These are phyloP conservation scores for Syrphus vitripennis DNA, from an alignment of 2,888 invertebrate genomes.

Conservation along the genomic window DNA sequence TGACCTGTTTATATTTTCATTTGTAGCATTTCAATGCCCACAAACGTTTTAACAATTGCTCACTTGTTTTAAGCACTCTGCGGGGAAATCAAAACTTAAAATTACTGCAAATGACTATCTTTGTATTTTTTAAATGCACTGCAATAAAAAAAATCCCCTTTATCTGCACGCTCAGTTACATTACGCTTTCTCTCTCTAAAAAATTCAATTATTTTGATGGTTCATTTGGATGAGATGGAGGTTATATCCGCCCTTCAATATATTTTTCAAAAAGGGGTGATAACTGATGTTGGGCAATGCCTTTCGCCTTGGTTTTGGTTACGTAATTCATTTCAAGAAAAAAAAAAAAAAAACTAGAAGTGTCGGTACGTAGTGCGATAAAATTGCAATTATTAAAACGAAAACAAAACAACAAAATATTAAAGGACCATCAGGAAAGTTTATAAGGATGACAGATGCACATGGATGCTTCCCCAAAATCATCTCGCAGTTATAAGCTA, in stretches of 20 bases:
- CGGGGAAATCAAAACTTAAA: slow-evolving; percentile 71
- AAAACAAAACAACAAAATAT: background rate
- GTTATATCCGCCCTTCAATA: background rate
- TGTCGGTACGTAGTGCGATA: background rate
- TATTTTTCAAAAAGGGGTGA: background rate
- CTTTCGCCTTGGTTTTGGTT: background rate
- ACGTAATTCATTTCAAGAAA: background rate
- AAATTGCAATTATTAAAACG: slow-evolving; percentile 5
- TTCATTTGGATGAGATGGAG: slow-evolving; percentile 41
- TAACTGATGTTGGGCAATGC: background rate
- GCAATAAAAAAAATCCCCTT: slow-evolving; percentile 37
- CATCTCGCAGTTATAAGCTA: slow-evolving; percentile 16
- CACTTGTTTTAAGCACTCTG: slow-evolving; percentile 65
- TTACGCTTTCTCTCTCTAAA: background rate
- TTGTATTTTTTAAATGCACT: slow-evolving; percentile 59
- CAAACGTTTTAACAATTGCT: slow-evolving; percentile 63
- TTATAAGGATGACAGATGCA: slow-evolving; percentile 31
- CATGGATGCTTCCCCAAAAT: background rate
- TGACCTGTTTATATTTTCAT: background rate
- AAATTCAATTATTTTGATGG: slow-evolving; percentile 69
- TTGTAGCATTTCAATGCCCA: slow-evolving; percentile 21
- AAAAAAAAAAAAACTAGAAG: slow-evolving; percentile 6
- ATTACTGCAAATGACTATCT: slow-evolving; percentile 66
- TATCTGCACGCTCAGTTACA: background rate
- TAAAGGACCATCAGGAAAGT: slow-evolving; percentile 2